phyloP scores from a whole-genome alignment of 2,888 invertebrate genomes.

The Chrysotoxum bicinctum region DNA sequence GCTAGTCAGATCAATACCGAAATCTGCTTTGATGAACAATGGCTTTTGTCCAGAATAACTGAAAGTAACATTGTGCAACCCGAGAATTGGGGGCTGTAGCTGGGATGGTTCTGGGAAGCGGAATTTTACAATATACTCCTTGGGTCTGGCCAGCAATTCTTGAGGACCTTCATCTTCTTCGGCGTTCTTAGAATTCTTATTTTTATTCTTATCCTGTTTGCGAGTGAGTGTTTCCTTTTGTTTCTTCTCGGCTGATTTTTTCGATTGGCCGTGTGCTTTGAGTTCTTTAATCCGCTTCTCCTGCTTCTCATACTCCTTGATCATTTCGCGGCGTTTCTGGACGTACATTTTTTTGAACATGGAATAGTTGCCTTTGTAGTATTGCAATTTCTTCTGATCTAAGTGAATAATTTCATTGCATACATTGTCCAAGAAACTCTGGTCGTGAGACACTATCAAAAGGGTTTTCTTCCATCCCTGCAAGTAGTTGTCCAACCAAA shows the following conservation, averaged over 20 bases:
- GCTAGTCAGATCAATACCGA: constrained; percentile 96
- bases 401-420: constrained; percentile 99
- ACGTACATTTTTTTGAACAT: constrained; percentile 99
- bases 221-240: constrained; percentile 94
- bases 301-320: constrained; percentile 99
- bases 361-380: constrained; percentile 98
- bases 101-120: constrained; percentile 98
- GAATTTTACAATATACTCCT: constrained; percentile 99
- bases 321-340: constrained; percentile 96
- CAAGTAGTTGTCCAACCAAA: constrained; percentile 99
- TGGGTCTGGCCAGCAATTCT: constrained; percentile 93
- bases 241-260: constrained; percentile 97
- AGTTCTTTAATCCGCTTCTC: constrained; percentile 97
- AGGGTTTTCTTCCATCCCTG: constrained; percentile 99
- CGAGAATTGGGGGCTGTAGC: constrained; percentile 97
- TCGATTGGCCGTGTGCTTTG: constrained; percentile 97
- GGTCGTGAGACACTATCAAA: constrained; percentile 99
- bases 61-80: constrained; percentile 94
- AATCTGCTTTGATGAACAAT: constrained; percentile 93
- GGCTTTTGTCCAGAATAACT: constrained; percentile 91
- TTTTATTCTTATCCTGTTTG: constrained; percentile 95
- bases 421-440: constrained; percentile 99
- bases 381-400: constrained; percentile 95
- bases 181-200: constrained; percentile 90
- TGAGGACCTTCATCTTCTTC: constrained; percentile 91